Base-by-base conservation (phyloP, 2,797 vertebrate genomes). In the Hephaestus fuliginosus region DNA sequence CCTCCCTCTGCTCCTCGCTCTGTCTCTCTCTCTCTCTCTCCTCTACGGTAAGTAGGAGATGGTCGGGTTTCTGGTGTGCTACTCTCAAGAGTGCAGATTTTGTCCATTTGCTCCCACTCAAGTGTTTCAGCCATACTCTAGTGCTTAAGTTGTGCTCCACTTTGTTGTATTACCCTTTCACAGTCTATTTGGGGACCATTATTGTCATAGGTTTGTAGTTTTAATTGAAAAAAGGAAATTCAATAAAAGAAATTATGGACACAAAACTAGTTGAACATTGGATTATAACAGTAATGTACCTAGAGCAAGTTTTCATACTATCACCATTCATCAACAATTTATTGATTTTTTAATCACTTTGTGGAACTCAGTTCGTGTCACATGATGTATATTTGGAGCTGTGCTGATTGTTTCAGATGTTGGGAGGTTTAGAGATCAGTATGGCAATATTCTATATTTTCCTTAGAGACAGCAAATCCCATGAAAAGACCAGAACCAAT, bases 11-110 rank as follows among this genome's bases (percentile, higher is more conserved):
- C 12, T 55, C 41, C 11, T 63, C 57, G 8, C 28, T 65, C 70
- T 52, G 1, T 55, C 41, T 66, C 48, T 67, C 70, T 70, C 36
- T 55, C 41, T 66, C 48, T 67, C 70, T 70, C 36, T 74, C 17
- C 53, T 13, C 82, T 48, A 69, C 22, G 10, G 56, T 82, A 61
- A 80, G 62, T 41, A 66, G 56, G 56, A 67, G 57, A 69, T 63
- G 49, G 48, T 67, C 66, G 30, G 66, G 76, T 49, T 72, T 72
- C 71, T 63, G 18, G 18, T 69, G 25, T 20, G 15, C 52, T 41
- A 9, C 58, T 58, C 44, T 66, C 58, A 74, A 3, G 13, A 30
- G 30, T 2, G 39, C 58, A 72, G 68, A 60, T 76, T 62, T 56
- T 20, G 60, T 33, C 33, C 33, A 30, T 69, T 56, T 28, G 18